A percentile compares a stretch with the other conserved stretches of the same genome.
These are phyloP conservation scores for Hirtodrosophila cameraria DNA, from an alignment of 2,888 invertebrate genomes.

Conservation along the genomic window DNA sequence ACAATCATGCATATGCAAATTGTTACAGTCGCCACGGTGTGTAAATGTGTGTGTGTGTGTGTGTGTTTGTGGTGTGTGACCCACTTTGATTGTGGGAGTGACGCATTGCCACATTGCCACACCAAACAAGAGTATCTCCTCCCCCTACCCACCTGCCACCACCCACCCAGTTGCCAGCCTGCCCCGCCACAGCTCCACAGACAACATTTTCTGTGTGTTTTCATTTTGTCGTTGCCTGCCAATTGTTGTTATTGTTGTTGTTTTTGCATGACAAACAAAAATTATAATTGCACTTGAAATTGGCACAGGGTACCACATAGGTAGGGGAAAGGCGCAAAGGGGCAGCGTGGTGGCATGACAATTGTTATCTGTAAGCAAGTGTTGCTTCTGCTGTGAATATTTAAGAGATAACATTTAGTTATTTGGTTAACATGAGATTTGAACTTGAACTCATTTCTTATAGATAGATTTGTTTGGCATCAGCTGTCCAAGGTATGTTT, in stretches of 20 bases:
- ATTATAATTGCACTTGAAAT: slow-evolving; percentile 78
- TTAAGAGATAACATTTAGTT: slow-evolving; percentile 35
- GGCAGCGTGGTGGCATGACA: slow-evolving; percentile 32
- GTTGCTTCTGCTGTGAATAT: slow-evolving; percentile 17
- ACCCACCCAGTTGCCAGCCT: not conserved
- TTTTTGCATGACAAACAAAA: slow-evolving; percentile 76
- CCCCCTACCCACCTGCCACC: not conserved
- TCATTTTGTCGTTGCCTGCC: slow-evolving; percentile 38
- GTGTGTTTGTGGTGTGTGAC: slow-evolving; percentile 45
- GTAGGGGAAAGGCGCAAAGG: not conserved
- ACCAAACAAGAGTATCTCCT: not conserved
- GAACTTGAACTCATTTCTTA: slow-evolving; percentile 47
- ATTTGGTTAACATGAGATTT: slow-evolving; percentile 15
- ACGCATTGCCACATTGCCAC: slow-evolving; percentile 25
- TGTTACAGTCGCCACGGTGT: slow-evolving; percentile 40
- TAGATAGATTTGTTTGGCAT: slow-evolving; percentile 1
- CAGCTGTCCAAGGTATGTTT: not conserved
- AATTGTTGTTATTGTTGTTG: slow-evolving; percentile 60
- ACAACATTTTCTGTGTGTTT: slow-evolving; percentile 50
- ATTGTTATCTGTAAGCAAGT: slow-evolving; percentile 49
- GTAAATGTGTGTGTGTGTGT: slow-evolving; percentile 8
- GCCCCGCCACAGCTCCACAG: slow-evolving; percentile 5
- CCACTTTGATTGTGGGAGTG: slow-evolving; percentile 72
- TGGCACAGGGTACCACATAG: slow-evolving; percentile 46
- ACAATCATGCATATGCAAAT: slow-evolving; percentile 73